Percentiles rank a stretch among this genome's conserved stretches.
Evolutionary conservation across 2,797 vertebrate species (phyloP).

Genomic region (Diplodus puntazzo): DNA sequence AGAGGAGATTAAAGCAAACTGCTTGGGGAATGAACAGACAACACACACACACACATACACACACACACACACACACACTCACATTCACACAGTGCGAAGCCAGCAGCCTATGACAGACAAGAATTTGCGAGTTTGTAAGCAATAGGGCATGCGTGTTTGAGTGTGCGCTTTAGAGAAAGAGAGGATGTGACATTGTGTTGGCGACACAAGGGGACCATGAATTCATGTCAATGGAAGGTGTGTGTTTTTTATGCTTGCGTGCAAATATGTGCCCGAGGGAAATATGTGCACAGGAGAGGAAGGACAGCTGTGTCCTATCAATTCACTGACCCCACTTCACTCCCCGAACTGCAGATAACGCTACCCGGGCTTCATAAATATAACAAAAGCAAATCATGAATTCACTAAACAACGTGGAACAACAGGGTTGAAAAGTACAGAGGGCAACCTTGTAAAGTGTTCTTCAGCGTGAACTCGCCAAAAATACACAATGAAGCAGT

Average conservation of each 20-base stretch:
- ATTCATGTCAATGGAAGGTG: slow-evolving; percentile 42
- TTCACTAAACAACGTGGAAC: slow-evolving; percentile 46
- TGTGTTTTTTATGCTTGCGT: slow-evolving; percentile 39
- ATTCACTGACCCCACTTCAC: slow-evolving; percentile 72
- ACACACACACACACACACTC: slow-evolving; percentile 20
- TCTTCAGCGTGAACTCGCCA: slow-evolving; percentile 31
- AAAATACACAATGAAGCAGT: slow-evolving; percentile 26
- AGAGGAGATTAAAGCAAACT: slow-evolving; percentile 79
- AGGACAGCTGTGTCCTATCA: slow-evolving; percentile 69
- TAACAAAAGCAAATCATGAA: slow-evolving; percentile 45
- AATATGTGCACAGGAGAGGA: slow-evolving; percentile 58
- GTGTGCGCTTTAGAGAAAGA: slow-evolving; percentile 1
- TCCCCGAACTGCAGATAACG: slow-evolving; percentile 53
- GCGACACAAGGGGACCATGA: slow-evolving; percentile 15
- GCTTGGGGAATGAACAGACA: slow-evolving; percentile 68
- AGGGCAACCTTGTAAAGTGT: slow-evolving; percentile 46
- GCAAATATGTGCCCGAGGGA: slow-evolving; percentile 58
- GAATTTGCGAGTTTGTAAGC: slow-evolving; percentile 17
- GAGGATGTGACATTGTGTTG: slow-evolving; percentile 38
- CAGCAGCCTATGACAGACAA: slow-evolving; percentile 21
- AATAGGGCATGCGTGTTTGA: background rate
- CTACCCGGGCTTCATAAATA: slow-evolving; percentile 58
- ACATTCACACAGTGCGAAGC: slow-evolving; percentile 33
- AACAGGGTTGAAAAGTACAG: slow-evolving; percentile 46
- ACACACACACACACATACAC: slow-evolving; percentile 22